Evolutionary conservation across 2,113 vertebrate species (phyloP), one percentile per base, ranked within the genome.

Genomic region (Leptodactylus fuscus): DNA sequence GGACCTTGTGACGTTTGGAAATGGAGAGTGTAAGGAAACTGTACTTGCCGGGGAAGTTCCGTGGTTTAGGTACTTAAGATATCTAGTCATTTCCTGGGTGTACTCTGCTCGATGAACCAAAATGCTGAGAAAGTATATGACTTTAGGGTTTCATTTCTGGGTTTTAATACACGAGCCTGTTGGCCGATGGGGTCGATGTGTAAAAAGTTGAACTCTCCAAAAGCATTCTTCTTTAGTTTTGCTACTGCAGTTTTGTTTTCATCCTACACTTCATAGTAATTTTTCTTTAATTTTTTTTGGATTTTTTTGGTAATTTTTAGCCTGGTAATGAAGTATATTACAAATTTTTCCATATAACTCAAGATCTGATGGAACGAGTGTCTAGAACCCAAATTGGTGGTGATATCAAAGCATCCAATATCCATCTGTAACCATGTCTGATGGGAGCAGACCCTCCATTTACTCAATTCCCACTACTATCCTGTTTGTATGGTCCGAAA

Each of bases 401-500:
- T 53, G 24, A 51, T 4, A 16, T 76, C 32, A 49, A 49, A 76
- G 15, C 27, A 0, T 2, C 5, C 18, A 77, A 36, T 77, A 22
- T 53, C 15, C 49, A 76, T 53, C 55, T 78, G 44, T 55, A 32
- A 36, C 76, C 32, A 8, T 10, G 1, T 5, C 32, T 60, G 34
- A 32, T 24, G 6, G 49, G 4, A 44, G 4, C 29, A n/a, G 3
- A 12, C 44, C 41, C 7, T 51, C 5, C 27, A 55, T 78, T 27
- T 60, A 24, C 34, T 5, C 15, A 60, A 4, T 41, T 36, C 8
- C 32, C 51, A 7, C 41, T 32, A 2, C 34, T 24, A 60, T 60
- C 22, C 76, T 38, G 20, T 36, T 46, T 53, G 82, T 88, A 87
- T 20, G 88, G 89, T 92, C 89, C 90, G 88, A 92, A 81, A n/a